Base-by-base conservation (phyloP, 2,113 vertebrate genomes). In the Merops nubicus region DNA sequence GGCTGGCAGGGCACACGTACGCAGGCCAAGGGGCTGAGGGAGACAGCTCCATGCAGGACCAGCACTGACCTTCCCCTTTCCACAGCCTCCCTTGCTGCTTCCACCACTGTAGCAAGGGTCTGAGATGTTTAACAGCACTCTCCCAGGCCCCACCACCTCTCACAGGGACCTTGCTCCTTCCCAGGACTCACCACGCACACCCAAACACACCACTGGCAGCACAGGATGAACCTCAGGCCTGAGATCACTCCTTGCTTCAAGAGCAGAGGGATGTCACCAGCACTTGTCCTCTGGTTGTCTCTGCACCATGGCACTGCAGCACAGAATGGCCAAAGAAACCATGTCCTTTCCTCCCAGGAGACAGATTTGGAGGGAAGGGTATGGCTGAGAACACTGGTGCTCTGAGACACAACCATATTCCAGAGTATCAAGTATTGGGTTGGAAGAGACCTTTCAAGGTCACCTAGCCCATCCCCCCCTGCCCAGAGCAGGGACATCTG, bases 321-420 rank as follows among this genome's bases (percentile, higher is more conserved):
- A 65, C 31, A 33, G 50, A 50, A 65, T 10, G 29, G 40, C 29
- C 25, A 38, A 42, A 80, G 79, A 45, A 64, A 40, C 2, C 1
- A 28, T 3, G 11, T n/a, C 33, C 59, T 69, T 40, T 48, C 36
- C 45, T 73, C 60, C 34, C 43, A 43, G 54, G 53, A 64, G 28
- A 73, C 0, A n/a, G 53, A 73, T 12, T 15, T 4, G 1, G 34
- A 22, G 1, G 8, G 25, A 51, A 25, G 4, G 3, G 26, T 8
- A 54, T 1, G 2, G 36, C 42, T 0, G 3, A 68, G 72, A 76
- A 11, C 34, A 38, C 5, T 2, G 34, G 22, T 12, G 6, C 65
- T 25, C 26, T 29, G 17, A 2, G 1, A n/a, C 8, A 48, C 31
- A 33, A 25, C 14, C 1, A 1, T 2, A 8, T 50, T 33, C 48